Evolutionary conservation across 1,140 invertebrate species (phyloP), one percentile per base, ranked within the genome.

Genomic region (Drosophila ananassae): DNA sequence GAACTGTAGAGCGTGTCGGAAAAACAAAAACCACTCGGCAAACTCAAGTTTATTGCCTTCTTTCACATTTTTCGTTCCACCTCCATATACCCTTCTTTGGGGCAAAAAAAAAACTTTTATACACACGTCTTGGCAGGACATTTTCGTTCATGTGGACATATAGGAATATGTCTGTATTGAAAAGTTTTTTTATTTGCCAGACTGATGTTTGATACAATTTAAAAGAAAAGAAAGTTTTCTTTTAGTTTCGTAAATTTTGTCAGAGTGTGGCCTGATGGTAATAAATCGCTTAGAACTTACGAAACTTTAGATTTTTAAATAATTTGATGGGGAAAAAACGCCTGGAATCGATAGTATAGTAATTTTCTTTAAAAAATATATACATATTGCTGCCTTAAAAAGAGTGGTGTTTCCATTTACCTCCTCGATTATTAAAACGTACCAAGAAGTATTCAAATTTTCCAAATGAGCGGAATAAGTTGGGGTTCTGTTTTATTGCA

Each of bases 11-110:
- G 60, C 44, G 57, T 50, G 34, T 61, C 24, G 39, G 24, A 32
- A 74, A 74, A 74, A 69, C 52, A 64, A 73, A 71, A 84, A 67
- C 60, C 67, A 87, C 73, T 84, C 30, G 73, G 77, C 56, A 74
- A 84, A 87, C 77, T 60, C 63, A 87, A 81, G 77, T 85, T 84
- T 84, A 84, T 84, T 63, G 82, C 81, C 62, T 63, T 77, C 64
- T 60, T 60, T 51, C 32, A 37, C 37, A 39, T 46, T 52, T 55
- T 72, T 46, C 34, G 53, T 37, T 60, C 17, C 7, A 52, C 63
- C 59, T 52, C 50, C 39, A 62, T 25, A 37, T 51, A 8, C 28
- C 34, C 25, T 32, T 63, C 21, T 22, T 28, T 30, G 13, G 17
- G 21, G 10, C 9, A 21, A 66, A 64, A 66, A 67, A 51, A 53